Evolutionary conservation across 2,113 vertebrate genomes (phyloP).

Genomic region (Python bivittatus): DNA sequence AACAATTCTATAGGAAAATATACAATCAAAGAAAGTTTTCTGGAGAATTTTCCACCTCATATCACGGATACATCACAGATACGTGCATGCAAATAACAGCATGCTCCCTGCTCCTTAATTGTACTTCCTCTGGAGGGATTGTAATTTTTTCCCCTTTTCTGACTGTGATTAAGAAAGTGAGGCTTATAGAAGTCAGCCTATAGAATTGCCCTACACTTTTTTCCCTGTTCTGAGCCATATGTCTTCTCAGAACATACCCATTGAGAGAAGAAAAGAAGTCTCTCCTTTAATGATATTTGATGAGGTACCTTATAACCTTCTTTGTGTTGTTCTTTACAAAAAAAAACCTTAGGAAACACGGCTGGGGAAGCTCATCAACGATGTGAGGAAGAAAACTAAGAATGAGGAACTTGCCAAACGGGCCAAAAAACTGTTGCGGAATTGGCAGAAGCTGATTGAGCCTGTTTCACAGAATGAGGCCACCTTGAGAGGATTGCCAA

Average conservation of each 20-base stretch:
- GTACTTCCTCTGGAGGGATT: background rate
- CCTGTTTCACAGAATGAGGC: slow-evolving; percentile 77
- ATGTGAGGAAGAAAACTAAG: slow-evolving; percentile 91
- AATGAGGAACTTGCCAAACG: slow-evolving; percentile 92
- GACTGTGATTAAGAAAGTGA: background rate
- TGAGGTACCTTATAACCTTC: background rate
- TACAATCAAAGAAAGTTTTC: background rate
- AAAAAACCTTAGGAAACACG: slow-evolving; percentile 83
- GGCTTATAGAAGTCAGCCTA: background rate
- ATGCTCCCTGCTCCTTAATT: background rate
- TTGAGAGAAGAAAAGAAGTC: background rate
- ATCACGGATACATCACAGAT: background rate
- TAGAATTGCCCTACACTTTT: background rate
- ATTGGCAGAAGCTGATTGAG: slow-evolving; percentile 92
- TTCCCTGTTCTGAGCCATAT: background rate
- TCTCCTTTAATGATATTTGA: background rate
- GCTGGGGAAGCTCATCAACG: slow-evolving; percentile 94
- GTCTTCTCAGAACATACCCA: background rate
- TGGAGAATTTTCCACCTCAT: background rate
- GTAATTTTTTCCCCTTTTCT: background rate
- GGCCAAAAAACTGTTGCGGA: slow-evolving; percentile 90
- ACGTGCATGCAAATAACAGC: background rate
- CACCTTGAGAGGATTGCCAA: slow-evolving; percentile 74
- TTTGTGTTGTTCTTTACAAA: background rate
- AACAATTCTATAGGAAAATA: background rate